Base-by-base conservation (phyloP, 2,113 vertebrate species). In the Ranitomeya imitator region DNA sequence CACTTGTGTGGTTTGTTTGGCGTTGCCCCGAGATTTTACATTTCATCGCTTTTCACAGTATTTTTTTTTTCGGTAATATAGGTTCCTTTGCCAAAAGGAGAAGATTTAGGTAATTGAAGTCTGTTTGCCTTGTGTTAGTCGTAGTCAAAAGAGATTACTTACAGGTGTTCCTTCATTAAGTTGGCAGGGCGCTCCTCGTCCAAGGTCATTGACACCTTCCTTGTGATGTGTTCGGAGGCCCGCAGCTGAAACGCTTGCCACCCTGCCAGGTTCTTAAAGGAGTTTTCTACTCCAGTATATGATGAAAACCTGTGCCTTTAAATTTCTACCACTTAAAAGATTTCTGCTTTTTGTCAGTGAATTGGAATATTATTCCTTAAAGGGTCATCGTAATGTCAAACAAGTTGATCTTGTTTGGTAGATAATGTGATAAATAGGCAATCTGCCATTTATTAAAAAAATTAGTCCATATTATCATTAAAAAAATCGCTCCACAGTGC, bases 1-100 rank as follows among this genome's bases (percentile, higher is more conserved):
- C 69, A 85, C 54, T 74, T 73, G 52, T 85, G 84, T 85, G 84
- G 84, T 85, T 85, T 85, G 55, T 57, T 85, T 85, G 69, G 84
- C 67, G 23, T 69, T 37, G 71, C 55, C 69, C 52, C 23, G 16
- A 76, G 84, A 76, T 59, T 76, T 37, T 26, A 45, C 54, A 74
- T 85, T 60, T 71, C 69, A 54, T 85, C 83, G 54, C 65, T 71
- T 69, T 85, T 85, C 73, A 37, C 73, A 79, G 52, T 57, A 31
- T 82, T 26, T 80, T 82, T 61, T 61, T 82, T 81, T 63, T 61
- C 26, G 79, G 55, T 82, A 18, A 16, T 79, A 23, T 23, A 79
- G 26, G 23, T 63, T 82, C 8, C 79, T 63, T 61, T 79, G 77
- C 77, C 77, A 79, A 57, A 55, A 82, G 54, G n/a, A 59, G 79